Conservation (phyloP, 2,113 vertebrate genomes). For the Pogona vitticeps region DNA sequence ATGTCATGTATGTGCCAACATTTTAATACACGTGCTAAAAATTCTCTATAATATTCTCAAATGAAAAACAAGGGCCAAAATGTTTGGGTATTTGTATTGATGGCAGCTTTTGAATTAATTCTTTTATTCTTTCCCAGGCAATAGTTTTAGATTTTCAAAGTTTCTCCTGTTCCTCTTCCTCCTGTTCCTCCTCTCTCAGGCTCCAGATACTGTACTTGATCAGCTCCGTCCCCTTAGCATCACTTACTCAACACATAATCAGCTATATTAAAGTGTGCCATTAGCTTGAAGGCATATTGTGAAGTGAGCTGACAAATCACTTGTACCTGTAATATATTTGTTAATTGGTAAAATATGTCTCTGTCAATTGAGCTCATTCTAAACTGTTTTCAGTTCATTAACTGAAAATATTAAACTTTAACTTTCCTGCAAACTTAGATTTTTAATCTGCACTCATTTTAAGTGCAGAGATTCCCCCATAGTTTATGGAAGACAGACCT, state of each 20-base stretch:
- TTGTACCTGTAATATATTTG: slow-evolving; percentile 53
- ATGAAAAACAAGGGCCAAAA: not conserved
- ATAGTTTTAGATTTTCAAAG: not conserved
- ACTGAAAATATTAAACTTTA: slow-evolving; percentile 49
- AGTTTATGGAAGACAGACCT: slow-evolving; percentile 7
- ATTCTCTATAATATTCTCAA: not conserved
- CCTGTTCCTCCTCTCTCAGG: slow-evolving; percentile 22
- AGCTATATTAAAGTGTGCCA: slow-evolving; percentile 38
- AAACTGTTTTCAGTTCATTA: slow-evolving; percentile 61
- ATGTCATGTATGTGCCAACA: too few species aligned
- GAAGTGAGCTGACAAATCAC: slow-evolving; percentile 42
- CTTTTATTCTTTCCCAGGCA: slow-evolving; percentile 5
- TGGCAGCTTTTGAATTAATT: not conserved
- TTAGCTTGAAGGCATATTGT: slow-evolving; percentile 47
- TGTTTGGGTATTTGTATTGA: not conserved
- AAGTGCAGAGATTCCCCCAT: slow-evolving; percentile 16
- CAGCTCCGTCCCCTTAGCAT: not conserved
- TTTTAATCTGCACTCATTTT: slow-evolving; percentile 26
- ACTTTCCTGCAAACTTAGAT: slow-evolving; percentile 38
- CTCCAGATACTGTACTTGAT: slow-evolving; percentile 21
- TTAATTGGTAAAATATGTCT: slow-evolving; percentile 56
- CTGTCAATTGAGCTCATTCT: slow-evolving; percentile 51
- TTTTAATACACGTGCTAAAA: not conserved
- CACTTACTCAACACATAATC: not conserved
- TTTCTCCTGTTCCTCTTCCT: slow-evolving; percentile 1